Evolutionary conservation across 2,113 vertebrate species (phyloP).

Genomic region (Octodon degus): DNA sequence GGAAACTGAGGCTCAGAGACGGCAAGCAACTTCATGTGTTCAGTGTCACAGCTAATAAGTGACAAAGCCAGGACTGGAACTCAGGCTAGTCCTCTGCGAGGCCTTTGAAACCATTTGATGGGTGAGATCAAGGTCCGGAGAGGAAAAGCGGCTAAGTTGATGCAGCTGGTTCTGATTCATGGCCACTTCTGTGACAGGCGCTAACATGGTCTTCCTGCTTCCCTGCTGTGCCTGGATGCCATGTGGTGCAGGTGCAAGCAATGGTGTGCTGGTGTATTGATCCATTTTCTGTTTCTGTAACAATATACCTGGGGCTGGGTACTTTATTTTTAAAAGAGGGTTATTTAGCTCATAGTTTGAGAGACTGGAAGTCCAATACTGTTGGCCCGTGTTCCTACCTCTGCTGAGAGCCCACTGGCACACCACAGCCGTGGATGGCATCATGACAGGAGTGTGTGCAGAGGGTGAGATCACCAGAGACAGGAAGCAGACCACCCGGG

Average conservation of each 20-base stretch:
- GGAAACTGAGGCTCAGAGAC: neutral
- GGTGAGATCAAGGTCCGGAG: neutral
- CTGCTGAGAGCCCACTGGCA: neutral
- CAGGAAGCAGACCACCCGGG: neutral
- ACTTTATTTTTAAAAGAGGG: neutral
- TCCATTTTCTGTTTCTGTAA: neutral
- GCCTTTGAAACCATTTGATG: neutral
- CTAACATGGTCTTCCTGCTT: neutral
- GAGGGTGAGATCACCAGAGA: neutral
- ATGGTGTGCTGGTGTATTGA: neutral
- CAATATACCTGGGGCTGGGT: no score
- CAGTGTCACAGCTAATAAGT: neutral
- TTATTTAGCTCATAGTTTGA: neutral
- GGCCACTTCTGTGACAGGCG: neutral
- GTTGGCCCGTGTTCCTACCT: neutral
- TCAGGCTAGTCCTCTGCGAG: neutral
- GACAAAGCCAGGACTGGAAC: neutral
- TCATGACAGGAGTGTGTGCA: neutral
- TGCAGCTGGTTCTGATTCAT: neutral
- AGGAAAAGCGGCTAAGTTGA: neutral
- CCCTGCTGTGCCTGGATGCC: no score
- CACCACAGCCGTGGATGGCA: neutral
- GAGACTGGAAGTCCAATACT: neutral
- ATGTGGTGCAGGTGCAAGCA: neutral
- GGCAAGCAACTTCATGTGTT: neutral